Percentiles rank a stretch among this genome's conserved stretches.
Evolutionary conservation across 1,140 invertebrate genomes (phyloP).

Genomic region (Ooceraea biroi): DNA sequence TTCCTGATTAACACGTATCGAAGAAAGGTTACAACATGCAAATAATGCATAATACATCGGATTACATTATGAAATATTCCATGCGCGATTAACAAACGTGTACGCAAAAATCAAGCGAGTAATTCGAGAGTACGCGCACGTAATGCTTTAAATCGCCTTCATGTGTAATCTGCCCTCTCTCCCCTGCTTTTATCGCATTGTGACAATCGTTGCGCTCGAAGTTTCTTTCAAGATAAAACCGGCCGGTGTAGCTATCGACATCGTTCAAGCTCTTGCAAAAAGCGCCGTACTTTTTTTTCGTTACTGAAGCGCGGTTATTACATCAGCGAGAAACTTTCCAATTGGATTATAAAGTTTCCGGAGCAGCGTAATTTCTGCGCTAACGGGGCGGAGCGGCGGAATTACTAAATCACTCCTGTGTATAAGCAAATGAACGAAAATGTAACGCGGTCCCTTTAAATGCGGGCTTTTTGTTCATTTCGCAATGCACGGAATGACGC

Average conservation of each 20-base stretch:
- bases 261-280: constrained; percentile 42
- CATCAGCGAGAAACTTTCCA: constrained; percentile 61
- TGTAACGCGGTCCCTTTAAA: background rate
- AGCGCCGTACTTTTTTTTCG: constrained; percentile 26
- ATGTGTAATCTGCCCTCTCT: background rate
- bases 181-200: background rate
- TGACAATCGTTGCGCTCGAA: constrained; percentile 12
- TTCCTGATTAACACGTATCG: constrained; percentile 32
- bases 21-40: constrained; percentile 41
- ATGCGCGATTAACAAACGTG: constrained; percentile 1
- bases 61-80: constrained; percentile 15
- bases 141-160: constrained; percentile 22
- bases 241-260: constrained; percentile 29
- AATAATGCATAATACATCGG: constrained; percentile 12
- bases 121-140: background rate
- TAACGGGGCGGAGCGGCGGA: constrained; percentile 21
- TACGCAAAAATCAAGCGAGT: background rate
- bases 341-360: constrained; percentile 65
- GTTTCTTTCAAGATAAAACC: constrained; percentile 23
- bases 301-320: constrained; percentile 57
- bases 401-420: constrained; percentile 53
- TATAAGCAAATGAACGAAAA: constrained; percentile 23
- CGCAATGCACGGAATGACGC: background rate
- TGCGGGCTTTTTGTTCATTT: background rate
- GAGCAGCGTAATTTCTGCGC: constrained; percentile 39